Evolutionary conservation across 2,888 invertebrate genomes (phyloP), one percentile per base, ranked within the genome.

Genomic region (Lithophane ornitopus): DNA sequence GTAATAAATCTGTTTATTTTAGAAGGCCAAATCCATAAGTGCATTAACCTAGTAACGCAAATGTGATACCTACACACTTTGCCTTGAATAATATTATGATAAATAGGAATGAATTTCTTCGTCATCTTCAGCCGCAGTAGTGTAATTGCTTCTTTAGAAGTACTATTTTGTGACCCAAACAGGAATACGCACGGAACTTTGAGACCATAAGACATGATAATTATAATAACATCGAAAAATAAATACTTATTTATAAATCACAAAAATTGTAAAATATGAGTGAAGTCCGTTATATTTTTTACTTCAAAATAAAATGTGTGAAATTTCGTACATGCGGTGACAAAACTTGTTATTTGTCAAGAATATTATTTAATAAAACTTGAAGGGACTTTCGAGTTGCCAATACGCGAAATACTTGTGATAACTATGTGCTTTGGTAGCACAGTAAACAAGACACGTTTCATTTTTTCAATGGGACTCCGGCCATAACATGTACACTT

Each of bases 11-110:
- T 61, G 34, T 62, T 71, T 63, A 12, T 67, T 76, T 61, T 39
- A 49, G 41, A 80, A 78, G 82, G 76, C 41, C 7, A 49, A 41
- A 73, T 81, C 9, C 11, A 34, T 80, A 49, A 56, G 63, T 63
- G 34, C 49, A 74, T 54, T 74, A 34, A 74, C 41, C 28, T 34
- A 61, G 9, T 44, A 52, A 39, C 8, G 12, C 16, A 34, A 39
- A 77, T 28, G 26, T 46, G 16, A 65, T 56, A n/a, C 14, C 34
- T 34, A 34, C 34, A 34, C 34, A 34, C 34, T 34, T 34, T 34
- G 34, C 34, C 34, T 34, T 6, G 34, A 34, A 34, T 34, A 34
- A 34, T 34, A 34, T 34, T 34, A 34, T 34, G 34, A 34, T 34
- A 34, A 34, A 34, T 34, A 34, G 6, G 6, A 66, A 41, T 14